Conservation (phyloP, 1,140 invertebrate species). For the Babylonia areolata region DNA sequence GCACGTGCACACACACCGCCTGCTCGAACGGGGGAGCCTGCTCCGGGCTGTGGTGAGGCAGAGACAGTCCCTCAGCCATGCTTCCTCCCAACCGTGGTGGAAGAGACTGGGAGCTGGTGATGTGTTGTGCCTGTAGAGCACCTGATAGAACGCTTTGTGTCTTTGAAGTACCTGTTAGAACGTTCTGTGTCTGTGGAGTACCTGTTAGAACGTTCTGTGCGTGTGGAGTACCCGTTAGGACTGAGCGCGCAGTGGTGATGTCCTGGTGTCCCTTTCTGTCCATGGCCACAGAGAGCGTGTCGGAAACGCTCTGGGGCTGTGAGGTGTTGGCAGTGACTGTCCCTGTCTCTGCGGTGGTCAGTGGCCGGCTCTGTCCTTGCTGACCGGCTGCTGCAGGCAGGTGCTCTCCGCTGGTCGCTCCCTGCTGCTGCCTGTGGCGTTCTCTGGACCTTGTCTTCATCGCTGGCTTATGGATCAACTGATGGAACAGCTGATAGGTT, state of each 20-base stretch:
- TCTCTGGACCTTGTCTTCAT: not conserved
- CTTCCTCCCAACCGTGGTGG: not conserved
- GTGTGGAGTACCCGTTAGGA: not conserved
- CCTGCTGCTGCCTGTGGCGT: not conserved
- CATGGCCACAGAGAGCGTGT: not conserved
- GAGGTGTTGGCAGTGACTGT: not conserved
- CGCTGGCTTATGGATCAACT: not conserved
- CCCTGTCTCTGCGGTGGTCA: too few species aligned
- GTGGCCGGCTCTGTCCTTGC: too few species aligned
- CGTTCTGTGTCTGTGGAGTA: not conserved
- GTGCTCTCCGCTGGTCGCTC: too few species aligned
- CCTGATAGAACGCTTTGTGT: too few species aligned
- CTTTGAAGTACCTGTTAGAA: too few species aligned
- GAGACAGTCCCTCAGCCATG: not conserved
- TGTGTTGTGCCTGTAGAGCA: not conserved
- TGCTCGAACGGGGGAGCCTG: not conserved
- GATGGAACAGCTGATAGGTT: not conserved
- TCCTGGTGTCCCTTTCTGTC: not conserved
- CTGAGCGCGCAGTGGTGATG: not conserved
- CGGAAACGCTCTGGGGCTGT: not conserved
- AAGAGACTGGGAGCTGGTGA: not conserved
- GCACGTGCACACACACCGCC: not conserved
- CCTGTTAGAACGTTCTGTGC: not conserved
- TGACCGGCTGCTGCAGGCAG: too few species aligned
- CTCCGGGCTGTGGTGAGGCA: not conserved